These are phyloP conservation scores for Reticulitermes lucifugus DNA, from an alignment of 2,888 invertebrate species.

Conservation along the genomic window DNA sequence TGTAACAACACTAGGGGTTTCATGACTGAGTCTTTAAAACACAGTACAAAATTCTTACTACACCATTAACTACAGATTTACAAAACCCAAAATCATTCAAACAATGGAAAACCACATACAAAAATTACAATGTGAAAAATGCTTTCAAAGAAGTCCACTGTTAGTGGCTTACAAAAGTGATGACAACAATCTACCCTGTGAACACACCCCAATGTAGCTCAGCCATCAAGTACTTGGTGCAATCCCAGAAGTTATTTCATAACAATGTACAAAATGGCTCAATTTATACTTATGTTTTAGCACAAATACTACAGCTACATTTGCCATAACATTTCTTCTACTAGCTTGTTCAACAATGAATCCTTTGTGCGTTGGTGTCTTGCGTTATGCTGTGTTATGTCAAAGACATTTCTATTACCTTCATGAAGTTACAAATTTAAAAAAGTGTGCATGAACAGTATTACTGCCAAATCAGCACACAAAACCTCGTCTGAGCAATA, in stretches of 20 bases:
- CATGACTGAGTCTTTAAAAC: too few species aligned
- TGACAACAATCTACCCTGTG: background rate
- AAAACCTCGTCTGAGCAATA: constrained; percentile 20
- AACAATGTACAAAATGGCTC: background rate
- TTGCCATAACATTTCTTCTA: background rate
- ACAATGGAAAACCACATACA: too few species aligned
- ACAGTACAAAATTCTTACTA: too few species aligned
- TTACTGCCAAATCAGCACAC: constrained; percentile 3
- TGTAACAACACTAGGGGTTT: too few species aligned
- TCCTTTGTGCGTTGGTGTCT: background rate
- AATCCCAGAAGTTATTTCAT: background rate
- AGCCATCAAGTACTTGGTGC: background rate
- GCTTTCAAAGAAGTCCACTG: background rate
- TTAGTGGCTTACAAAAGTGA: background rate
- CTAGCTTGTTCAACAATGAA: background rate
- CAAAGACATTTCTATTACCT: constrained; percentile 8
- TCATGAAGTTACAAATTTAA: background rate
- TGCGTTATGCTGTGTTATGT: background rate
- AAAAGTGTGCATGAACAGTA: background rate
- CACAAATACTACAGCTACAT: background rate
- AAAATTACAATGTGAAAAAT: too few species aligned
- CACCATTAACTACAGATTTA: too few species aligned
- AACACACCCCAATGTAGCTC: background rate
- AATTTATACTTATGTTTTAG: background rate
- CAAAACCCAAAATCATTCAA: too few species aligned